A percentile compares a stretch with the other conserved stretches of the same genome.
Evolutionary conservation across 2,113 vertebrate species (phyloP).

Genomic region (Sardina pilchardus): DNA sequence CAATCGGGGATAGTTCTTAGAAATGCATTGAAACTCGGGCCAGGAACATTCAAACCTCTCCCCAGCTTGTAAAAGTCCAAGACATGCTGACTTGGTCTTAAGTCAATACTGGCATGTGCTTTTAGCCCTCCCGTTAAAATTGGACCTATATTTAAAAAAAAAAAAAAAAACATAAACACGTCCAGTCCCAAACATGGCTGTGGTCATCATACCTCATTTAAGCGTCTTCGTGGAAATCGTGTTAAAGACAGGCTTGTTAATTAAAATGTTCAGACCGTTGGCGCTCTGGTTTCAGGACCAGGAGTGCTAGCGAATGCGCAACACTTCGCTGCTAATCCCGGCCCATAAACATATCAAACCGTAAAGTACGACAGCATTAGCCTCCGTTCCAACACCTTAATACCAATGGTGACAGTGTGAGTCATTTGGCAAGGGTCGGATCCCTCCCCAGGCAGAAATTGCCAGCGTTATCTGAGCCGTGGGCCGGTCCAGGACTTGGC

Average conservation of each 20-base stretch:
- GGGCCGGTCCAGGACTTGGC: background rate
- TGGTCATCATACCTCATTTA: background rate
- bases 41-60: conserved; percentile 34
- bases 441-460: conserved; percentile 13
- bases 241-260: conserved; percentile 36
- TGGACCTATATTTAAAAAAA: background rate
- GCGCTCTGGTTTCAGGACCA: background rate
- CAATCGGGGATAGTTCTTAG: conserved; percentile 2
- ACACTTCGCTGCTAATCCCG: conserved; percentile 39
- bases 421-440: background rate
- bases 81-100: conserved; percentile 12
- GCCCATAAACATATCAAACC: conserved; percentile 44
- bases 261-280: conserved; percentile 32
- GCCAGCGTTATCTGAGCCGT: conserved; percentile 39
- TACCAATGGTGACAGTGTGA: conserved; percentile 38
- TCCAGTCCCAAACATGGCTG: background rate
- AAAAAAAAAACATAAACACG: background rate
- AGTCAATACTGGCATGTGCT: background rate
- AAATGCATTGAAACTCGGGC: background rate
- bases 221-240: conserved; percentile 32
- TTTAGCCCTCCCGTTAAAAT: background rate
- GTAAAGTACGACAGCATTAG: conserved; percentile 26
- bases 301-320: background rate
- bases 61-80: conserved; percentile 16
- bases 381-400: conserved; percentile 30